A percentile compares a stretch with the other conserved stretches of the same genome.
Conservation (phyloP, 2,797 vertebrate species). For the Decapterus maruadsi region DNA sequence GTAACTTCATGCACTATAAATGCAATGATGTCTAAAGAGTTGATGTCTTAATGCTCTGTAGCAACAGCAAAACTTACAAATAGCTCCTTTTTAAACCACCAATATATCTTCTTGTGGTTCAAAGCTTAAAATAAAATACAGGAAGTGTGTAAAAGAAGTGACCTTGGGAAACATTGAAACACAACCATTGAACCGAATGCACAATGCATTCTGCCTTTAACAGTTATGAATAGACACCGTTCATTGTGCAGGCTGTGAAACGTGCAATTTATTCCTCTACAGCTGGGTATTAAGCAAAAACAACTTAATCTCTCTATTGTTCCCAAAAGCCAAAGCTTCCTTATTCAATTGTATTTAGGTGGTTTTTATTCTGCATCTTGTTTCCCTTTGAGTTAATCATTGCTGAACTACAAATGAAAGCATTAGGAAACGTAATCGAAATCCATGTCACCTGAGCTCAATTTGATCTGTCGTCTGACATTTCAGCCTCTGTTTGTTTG, state of each 20-base stretch:
- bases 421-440: background rate
- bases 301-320: background rate
- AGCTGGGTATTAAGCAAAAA: background rate
- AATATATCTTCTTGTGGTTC: background rate
- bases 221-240: background rate
- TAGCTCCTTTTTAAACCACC: too few relatives aligned
- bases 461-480: background rate
- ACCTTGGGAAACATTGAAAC: background rate
- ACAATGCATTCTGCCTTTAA: background rate
- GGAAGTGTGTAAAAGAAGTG: background rate
- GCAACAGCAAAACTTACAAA: too few relatives aligned
- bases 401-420: constrained; percentile 1
- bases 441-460: background rate
- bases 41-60: too few relatives aligned
- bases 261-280: background rate
- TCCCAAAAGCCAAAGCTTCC: background rate
- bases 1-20: too few relatives aligned
- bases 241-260: background rate
- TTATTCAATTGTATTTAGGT: background rate
- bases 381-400: constrained; percentile 5
- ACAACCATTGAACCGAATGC: background rate
- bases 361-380: background rate
- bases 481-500: constrained; percentile 24
- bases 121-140: background rate
- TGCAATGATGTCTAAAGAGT: too few relatives aligned